phyloP scores from a whole-genome alignment of 2,888 invertebrate genomes.

The Eurytoma adleriae region DNA sequence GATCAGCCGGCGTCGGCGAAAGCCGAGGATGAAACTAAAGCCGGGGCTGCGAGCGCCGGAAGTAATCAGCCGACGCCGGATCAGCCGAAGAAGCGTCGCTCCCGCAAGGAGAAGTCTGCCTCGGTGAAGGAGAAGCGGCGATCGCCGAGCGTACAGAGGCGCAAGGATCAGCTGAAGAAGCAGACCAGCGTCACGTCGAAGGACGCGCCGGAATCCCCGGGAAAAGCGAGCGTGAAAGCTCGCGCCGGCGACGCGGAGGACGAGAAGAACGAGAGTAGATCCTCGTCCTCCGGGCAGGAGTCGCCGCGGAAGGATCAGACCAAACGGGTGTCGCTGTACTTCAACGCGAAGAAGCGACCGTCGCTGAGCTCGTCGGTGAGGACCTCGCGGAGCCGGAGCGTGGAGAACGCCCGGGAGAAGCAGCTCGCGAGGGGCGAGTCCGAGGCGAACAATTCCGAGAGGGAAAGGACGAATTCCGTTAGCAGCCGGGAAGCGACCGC shows the following conservation, averaged over 20 bases:
- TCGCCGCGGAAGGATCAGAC: constrained; percentile 72
- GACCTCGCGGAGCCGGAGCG: constrained; percentile 66
- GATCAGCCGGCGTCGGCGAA: constrained; percentile 57
- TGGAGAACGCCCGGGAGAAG: constrained; percentile 62
- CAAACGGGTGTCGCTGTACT: constrained; percentile 66
- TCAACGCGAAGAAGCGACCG: constrained; percentile 69
- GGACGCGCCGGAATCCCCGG: constrained; percentile 62
- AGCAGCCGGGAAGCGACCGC: constrained; percentile 78
- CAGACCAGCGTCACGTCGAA: constrained; percentile 65
- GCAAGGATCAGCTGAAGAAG: constrained; percentile 63
- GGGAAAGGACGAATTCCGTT: constrained; percentile 82
- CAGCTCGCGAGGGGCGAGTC: constrained; percentile 61
- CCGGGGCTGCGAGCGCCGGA: constrained; percentile 48
- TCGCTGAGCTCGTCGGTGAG: constrained; percentile 68
- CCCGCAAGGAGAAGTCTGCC: constrained; percentile 59
- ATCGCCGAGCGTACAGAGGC: constrained; percentile 58
- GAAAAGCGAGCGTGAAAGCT: constrained; percentile 49
- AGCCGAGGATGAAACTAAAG: constrained; percentile 9
- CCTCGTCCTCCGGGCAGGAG: constrained; percentile 75
- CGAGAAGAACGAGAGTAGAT: constrained; percentile 71
- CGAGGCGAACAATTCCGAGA: constrained; percentile 76
- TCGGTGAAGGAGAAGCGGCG: constrained; percentile 56
- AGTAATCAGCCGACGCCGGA: constrained; percentile 49
- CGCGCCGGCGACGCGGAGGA: constrained; percentile 60
- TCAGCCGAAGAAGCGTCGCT: constrained; percentile 49